These are phyloP conservation scores for Geotrypetes seraphini DNA, from an alignment of 2,797 vertebrate genomes.

Conservation along the genomic window DNA sequence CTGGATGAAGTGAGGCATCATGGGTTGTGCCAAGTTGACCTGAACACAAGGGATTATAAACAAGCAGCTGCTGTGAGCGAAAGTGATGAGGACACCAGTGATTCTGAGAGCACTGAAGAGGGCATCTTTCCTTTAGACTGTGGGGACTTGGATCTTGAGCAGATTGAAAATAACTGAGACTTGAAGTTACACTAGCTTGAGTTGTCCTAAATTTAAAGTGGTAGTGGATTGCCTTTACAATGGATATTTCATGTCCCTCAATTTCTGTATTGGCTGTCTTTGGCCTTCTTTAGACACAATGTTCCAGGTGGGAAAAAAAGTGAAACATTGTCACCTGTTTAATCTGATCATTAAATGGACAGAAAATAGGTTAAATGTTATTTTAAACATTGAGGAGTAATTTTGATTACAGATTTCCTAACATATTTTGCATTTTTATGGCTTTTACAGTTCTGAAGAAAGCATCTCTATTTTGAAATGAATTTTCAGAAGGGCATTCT, in stretches of 20 bases:
- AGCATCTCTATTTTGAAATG: slow-evolving; percentile 52
- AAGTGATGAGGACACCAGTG: slow-evolving; percentile 45
- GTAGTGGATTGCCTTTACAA: slow-evolving; percentile 39
- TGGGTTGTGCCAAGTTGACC: slow-evolving; percentile 9
- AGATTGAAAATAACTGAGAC: slow-evolving; percentile 59
- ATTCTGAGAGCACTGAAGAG: slow-evolving; percentile 47
- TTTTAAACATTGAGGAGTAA: slow-evolving; percentile 37
- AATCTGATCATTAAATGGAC: slow-evolving; percentile 31
- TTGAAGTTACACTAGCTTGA: slow-evolving; percentile 22
- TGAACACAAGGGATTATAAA: slow-evolving; percentile 27
- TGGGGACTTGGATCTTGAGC: slow-evolving; percentile 57
- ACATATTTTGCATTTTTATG: slow-evolving; percentile 53
- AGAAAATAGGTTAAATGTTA: slow-evolving; percentile 19
- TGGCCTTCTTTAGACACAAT: slow-evolving; percentile 30
- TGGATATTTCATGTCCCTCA: slow-evolving; percentile 41
- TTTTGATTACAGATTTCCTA: slow-evolving; percentile 43
- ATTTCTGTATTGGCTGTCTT: slow-evolving; percentile 34
- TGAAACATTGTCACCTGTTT: slow-evolving; percentile 40
- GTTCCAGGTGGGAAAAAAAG: slow-evolving; percentile 28
- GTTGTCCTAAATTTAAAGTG: slow-evolving; percentile 25
- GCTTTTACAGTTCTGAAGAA: slow-evolving; percentile 46
- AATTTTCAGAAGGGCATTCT: slow-evolving; percentile 49
- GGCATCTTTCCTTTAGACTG: slow-evolving; percentile 41
- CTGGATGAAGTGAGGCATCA: slow-evolving; percentile 22
- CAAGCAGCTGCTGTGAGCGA: slow-evolving; percentile 25